These are phyloP conservation scores for Latrodectus elegans DNA, from an alignment of 2,888 invertebrate species.

Conservation along the genomic window DNA sequence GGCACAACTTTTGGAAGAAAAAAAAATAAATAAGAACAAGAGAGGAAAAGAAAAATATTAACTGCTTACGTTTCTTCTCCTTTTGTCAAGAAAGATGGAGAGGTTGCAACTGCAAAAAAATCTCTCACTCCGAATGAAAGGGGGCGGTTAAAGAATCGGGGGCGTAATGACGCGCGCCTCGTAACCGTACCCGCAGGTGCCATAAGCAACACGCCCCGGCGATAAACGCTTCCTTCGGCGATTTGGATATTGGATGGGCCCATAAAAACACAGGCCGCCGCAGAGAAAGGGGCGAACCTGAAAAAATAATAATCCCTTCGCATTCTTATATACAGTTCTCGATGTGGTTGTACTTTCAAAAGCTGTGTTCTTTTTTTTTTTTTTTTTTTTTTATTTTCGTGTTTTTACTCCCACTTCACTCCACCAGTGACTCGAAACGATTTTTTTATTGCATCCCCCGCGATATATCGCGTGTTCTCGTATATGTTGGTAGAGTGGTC, in stretches of 20 bases:
- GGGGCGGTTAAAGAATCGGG: slow-evolving; percentile 4
- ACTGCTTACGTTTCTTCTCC: slow-evolving; percentile 26
- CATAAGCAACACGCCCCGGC: slow-evolving; percentile 54
- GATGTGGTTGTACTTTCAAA: slow-evolving; percentile 3
- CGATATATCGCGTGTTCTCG: neutral
- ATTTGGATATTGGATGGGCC: slow-evolving; percentile 61
- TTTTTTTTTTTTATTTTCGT: neutral
- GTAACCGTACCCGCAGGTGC: slow-evolving; percentile 64
- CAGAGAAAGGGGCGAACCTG: slow-evolving; percentile 14
- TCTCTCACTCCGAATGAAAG: slow-evolving; percentile 5
- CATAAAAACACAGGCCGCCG: slow-evolving; percentile 57
- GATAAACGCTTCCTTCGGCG: slow-evolving; percentile 54
- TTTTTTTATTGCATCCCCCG: slow-evolving; percentile 39
- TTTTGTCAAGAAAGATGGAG: slow-evolving; percentile 10
- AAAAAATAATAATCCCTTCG: slow-evolving; percentile 47
- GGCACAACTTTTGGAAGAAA: slow-evolving; percentile 28
- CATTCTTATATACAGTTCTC: slow-evolving; percentile 21
- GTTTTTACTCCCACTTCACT: slow-evolving; percentile 15
- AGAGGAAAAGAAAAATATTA: slow-evolving; percentile 21
- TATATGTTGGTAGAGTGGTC: neutral
- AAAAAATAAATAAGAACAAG: neutral
- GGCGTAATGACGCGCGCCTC: slow-evolving; percentile 47
- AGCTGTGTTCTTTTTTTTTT: neutral
- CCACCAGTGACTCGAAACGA: slow-evolving; percentile 7
- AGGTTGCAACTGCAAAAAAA: slow-evolving; percentile 5